Conservation (phyloP, 2,888 invertebrate genomes). For the Boloria selene region DNA sequence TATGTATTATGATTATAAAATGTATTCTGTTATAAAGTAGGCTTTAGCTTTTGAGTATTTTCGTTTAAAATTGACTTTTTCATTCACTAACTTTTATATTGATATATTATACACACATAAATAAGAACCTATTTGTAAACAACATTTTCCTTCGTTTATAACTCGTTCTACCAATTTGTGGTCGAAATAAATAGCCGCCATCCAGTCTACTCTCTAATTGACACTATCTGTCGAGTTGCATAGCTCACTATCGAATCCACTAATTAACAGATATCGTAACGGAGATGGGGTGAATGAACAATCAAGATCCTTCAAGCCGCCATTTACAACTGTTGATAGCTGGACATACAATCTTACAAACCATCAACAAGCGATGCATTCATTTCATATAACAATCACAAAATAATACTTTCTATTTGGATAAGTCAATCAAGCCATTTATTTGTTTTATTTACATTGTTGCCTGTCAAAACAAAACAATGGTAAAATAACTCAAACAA, state of each 20-base stretch:
- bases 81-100: too few species aligned
- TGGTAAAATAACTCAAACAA: neutral
- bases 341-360: slow-evolving; percentile 18
- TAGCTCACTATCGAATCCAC: slow-evolving; percentile 60
- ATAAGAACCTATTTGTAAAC: slow-evolving; percentile 6
- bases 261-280: slow-evolving; percentile 66
- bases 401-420: slow-evolving; percentile 21
- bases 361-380: slow-evolving; percentile 27
- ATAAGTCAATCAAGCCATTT: slow-evolving; percentile 23
- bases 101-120: neutral
- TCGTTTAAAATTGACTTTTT: too few species aligned
- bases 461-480: slow-evolving; percentile 6
- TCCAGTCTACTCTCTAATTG: slow-evolving; percentile 58
- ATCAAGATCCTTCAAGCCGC: slow-evolving; percentile 48
- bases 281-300: slow-evolving; percentile 55
- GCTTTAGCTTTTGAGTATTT: too few species aligned
- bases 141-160: slow-evolving; percentile 52
- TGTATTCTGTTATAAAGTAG: neutral
- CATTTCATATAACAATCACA: slow-evolving; percentile 10
- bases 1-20: neutral
- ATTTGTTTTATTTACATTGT: slow-evolving; percentile 13
- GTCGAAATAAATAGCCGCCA: slow-evolving; percentile 54
- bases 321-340: slow-evolving; percentile 40
- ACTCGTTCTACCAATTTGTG: slow-evolving; percentile 59
- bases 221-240: slow-evolving; percentile 64